phyloP scores from a whole-genome alignment of 2,113 vertebrate species.

The Peromyscus polionotus region DNA sequence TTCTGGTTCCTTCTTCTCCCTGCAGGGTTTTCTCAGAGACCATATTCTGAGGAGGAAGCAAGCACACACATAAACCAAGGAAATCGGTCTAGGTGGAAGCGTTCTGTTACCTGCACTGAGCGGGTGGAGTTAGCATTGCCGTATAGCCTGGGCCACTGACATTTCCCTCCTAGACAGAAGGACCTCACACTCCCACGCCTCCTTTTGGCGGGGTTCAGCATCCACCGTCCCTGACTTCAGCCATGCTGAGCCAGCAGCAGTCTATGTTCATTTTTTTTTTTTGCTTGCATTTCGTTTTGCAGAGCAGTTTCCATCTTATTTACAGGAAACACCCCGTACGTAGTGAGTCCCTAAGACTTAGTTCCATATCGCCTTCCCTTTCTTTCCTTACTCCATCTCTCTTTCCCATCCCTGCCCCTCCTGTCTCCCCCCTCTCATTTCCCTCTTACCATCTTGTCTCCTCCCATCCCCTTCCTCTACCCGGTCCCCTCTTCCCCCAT shows the following conservation, averaged over 20 bases:
- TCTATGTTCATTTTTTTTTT: not conserved
- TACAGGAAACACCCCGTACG: not conserved
- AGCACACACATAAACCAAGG: not conserved
- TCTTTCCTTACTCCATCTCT: not conserved
- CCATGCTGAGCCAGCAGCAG: fast-evolving
- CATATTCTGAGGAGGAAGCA: not conserved
- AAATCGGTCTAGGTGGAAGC: not conserved
- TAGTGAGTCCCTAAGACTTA: not conserved
- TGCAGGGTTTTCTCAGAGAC: not conserved
- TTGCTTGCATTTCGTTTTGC: not conserved
- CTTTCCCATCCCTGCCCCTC: too few relatives aligned
- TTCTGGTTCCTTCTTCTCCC: not conserved
- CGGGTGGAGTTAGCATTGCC: not conserved
- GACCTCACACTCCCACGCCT: not conserved
- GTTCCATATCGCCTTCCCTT: not conserved
- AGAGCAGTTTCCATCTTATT: not conserved
- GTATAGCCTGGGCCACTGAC: not conserved
- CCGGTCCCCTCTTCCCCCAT: not conserved
- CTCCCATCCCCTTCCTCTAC: too few relatives aligned
- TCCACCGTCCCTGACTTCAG: not conserved
- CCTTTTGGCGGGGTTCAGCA: not conserved
- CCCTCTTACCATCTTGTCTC: not conserved
- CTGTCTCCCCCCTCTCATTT: too few relatives aligned
- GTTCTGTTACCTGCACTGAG: not conserved
- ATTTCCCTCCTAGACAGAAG: slow-evolving; percentile 2